phyloP scores from a whole-genome alignment of 2,113 vertebrate genomes.

The Tonatia bakeri region DNA sequence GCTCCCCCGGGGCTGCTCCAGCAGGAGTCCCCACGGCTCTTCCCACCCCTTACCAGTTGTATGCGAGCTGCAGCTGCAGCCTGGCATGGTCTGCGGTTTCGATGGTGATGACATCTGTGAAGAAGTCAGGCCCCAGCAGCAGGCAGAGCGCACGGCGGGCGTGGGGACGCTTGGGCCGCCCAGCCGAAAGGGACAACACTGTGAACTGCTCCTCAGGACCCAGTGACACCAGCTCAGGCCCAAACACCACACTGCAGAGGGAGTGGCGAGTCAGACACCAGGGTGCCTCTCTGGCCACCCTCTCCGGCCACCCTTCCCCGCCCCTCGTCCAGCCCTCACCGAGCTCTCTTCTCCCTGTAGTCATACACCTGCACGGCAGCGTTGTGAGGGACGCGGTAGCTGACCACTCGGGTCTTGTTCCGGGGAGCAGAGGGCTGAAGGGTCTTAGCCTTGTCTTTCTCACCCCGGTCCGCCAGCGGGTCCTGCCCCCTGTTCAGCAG shows the following conservation, averaged over 20 bases:
- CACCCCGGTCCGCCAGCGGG: slow-evolving; percentile 80
- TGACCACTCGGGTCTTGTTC: slow-evolving; percentile 86
- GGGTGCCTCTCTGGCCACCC: fast-evolving
- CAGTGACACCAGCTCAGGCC: slow-evolving; percentile 90
- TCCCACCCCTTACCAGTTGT: slow-evolving; percentile 86
- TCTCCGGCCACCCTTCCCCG: fast-evolving
- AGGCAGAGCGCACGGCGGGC: slow-evolving; percentile 89
- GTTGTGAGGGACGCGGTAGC: slow-evolving; percentile 90
- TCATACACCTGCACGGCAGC: slow-evolving; percentile 92
- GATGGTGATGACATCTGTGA: slow-evolving; percentile 90
- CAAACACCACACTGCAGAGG: slow-evolving; percentile 87
- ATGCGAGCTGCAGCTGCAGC: slow-evolving; percentile 91
- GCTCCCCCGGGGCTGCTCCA: neutral
- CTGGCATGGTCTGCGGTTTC: slow-evolving; percentile 92
- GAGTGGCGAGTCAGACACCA: fast-evolving
- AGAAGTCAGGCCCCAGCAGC: slow-evolving; percentile 93
- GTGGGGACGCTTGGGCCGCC: slow-evolving; percentile 88
- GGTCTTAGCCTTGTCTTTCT: neutral
- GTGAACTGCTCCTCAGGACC: slow-evolving; percentile 94
- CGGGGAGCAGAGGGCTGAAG: fast-evolving
- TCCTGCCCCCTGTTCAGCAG: slow-evolving; percentile 82
- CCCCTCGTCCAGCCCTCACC: slow-evolving; percentile 74
- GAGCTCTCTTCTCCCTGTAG: slow-evolving; percentile 89
- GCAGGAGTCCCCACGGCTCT: fast-evolving
- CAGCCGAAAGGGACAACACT: slow-evolving; percentile 88